Base-by-base conservation (phyloP, 2,113 vertebrate species). In the Cyprichromis sp. region DNA sequence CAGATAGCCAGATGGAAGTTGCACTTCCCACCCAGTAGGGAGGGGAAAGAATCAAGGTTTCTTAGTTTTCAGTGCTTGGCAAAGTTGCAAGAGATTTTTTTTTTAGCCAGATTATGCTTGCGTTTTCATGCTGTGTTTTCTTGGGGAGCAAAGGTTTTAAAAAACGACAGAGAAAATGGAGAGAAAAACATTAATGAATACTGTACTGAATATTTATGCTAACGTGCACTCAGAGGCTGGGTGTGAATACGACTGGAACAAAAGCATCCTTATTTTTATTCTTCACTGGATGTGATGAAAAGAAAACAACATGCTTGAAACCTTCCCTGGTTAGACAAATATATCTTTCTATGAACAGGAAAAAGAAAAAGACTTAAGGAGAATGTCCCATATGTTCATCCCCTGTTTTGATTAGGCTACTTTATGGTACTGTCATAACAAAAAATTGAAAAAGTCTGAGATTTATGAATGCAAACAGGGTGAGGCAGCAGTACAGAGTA, bases 61-160 rank as follows among this genome's bases (percentile, higher is more conserved):
- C 79, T 71, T 50, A 21, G 66, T 38, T 88, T 57, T 63, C n/a
- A 42, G 34, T 53, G 79, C 87, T 92, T 86, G 87, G 71, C 81
- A 89, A 85, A 63, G 82, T 6, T 36, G 5, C 36, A 82, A 42
- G 50, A 87, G 19, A 86, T 55, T 82, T 90, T 87, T 55, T 59
- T 63, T 63, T 61, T 36, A 13, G 4, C 36, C 38, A 38, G 81
- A 89, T 91, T 59, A 84, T 68, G 17, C 52, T 63, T 45, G 40
- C 17, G 2, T 26, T 81, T 34, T 55, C 52, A 21, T 73, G 24
- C 34, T 16, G 12, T 66, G 66, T 73, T 87, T 84, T 79, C 19
- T 24, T 80, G 34, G 57, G 19, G 82, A 29, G 61, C 89, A 89
- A 87, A 89, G 85, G 86, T 83, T 90, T 57, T 68, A 52, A 47